A percentile compares a stretch with the other conserved stretches of the same genome.
Conservation (phyloP, 2,113 vertebrate genomes). For the Orcinus orca region DNA sequence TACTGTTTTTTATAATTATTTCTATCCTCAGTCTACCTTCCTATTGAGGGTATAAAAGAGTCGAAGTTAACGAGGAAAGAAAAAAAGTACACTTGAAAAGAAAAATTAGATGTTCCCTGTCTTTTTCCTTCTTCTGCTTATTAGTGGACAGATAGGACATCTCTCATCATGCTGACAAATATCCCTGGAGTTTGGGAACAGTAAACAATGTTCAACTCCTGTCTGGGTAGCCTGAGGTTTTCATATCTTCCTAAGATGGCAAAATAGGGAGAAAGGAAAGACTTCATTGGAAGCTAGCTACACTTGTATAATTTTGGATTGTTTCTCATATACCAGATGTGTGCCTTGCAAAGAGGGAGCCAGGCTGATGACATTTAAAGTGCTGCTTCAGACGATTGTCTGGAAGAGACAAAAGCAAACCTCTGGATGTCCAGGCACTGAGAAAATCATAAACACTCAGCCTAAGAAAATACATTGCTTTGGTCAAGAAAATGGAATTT, state of each 20-base stretch:
- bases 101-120: not conserved
- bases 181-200: not conserved
- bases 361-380: not conserved
- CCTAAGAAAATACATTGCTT: not conserved
- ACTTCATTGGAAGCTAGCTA: not conserved
- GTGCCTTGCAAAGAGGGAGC: not conserved
- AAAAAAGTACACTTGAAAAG: not conserved
- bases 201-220: not conserved
- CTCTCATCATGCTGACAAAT: not conserved
- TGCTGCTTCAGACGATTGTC: not conserved
- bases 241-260: not conserved
- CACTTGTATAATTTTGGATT: not conserved
- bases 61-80: not conserved
- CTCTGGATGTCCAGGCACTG: not conserved
- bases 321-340: not conserved
- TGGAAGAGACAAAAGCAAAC: not conserved
- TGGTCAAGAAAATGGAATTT: not conserved
- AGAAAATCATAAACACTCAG: not conserved
- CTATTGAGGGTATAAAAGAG: not conserved
- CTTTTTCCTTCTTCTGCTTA: not conserved
- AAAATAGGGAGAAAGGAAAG: not conserved
- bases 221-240: not conserved
- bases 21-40: not conserved
- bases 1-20: not conserved
- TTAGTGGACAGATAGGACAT: fast-evolving